Evolutionary conservation across 2,888 invertebrate genomes (phyloP).

Genomic region (Zygothrica quintamaculata): DNA sequence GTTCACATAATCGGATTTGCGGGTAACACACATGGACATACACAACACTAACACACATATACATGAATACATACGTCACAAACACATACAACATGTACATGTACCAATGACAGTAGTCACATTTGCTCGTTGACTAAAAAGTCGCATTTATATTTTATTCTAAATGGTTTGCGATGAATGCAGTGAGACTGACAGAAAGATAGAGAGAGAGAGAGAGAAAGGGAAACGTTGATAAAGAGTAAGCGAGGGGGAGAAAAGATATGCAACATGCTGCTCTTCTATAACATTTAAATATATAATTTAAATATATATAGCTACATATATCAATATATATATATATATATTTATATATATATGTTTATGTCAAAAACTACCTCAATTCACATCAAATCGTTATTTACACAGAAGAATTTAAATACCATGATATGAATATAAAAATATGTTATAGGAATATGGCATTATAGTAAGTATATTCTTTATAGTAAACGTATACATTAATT

Average conservation of each 20-base stretch:
- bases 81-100: background rate
- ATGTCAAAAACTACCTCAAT: background rate
- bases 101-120: conserved; percentile 32
- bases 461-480: too few species aligned
- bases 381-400: too few species aligned
- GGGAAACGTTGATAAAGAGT: too few species aligned
- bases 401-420: too few species aligned
- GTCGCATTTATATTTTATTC: conserved; percentile 48
- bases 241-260: background rate
- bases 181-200: too few species aligned
- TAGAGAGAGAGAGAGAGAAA: background rate
- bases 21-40: conserved; percentile 13
- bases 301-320: background rate
- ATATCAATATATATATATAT: background rate
- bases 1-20: conserved; percentile 76
- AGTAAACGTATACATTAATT: too few species aligned
- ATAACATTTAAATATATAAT: conserved; percentile 14
- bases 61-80: conserved; percentile 13
- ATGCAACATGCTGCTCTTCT: conserved; percentile 22
- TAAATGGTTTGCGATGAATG: conserved; percentile 28
- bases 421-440: too few species aligned
- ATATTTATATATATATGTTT: background rate
- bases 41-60: conserved; percentile 1
- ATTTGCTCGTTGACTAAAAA: conserved; percentile 38
- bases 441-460: too few species aligned